Percentiles rank a stretch among this genome's conserved stretches.
Conservation (phyloP, 2,113 vertebrate genomes). For the Herpetotheres cachinnans region DNA sequence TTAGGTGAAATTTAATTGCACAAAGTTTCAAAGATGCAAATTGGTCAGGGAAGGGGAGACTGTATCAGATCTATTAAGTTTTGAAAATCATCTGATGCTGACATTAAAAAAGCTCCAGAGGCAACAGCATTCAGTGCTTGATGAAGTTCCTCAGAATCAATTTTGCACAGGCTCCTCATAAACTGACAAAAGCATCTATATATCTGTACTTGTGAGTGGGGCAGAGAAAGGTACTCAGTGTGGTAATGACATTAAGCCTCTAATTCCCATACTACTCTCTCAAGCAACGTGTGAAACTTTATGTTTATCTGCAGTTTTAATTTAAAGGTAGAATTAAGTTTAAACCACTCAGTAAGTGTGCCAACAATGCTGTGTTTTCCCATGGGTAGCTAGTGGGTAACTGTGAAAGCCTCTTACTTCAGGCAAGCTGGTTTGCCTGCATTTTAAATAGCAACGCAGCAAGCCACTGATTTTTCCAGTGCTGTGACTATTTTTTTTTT, state of each 20-base stretch:
- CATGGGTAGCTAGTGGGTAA: not conserved
- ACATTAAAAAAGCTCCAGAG: slow-evolving; percentile 47
- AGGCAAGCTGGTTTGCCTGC: not conserved
- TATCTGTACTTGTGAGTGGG: slow-evolving; percentile 1
- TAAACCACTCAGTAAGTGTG: not conserved
- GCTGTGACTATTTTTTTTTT: not conserved
- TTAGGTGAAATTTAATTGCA: slow-evolving; percentile 54
- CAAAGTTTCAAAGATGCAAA: slow-evolving; percentile 56
- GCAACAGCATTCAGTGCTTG: slow-evolving; percentile 11
- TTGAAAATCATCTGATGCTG: slow-evolving; percentile 50
- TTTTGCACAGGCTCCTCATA: slow-evolving; percentile 14
- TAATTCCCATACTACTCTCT: not conserved
- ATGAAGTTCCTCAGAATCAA: slow-evolving; percentile 36
- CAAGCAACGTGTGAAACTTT: not conserved
- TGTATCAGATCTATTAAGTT: slow-evolving; percentile 50
- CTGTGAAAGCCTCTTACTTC: not conserved
- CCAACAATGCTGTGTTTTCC: not conserved
- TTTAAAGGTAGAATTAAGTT: not conserved
- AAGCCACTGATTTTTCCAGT: not conserved
- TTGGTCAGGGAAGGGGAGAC: slow-evolving; percentile 28
- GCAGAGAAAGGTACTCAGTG: not conserved
- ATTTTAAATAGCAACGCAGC: not conserved
- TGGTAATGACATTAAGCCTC: not conserved
- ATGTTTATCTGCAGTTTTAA: not conserved
- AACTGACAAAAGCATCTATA: not conserved